Evolutionary conservation across 2,888 invertebrate genomes (phyloP).

Genomic region (Ormyrus pomaceus): DNA sequence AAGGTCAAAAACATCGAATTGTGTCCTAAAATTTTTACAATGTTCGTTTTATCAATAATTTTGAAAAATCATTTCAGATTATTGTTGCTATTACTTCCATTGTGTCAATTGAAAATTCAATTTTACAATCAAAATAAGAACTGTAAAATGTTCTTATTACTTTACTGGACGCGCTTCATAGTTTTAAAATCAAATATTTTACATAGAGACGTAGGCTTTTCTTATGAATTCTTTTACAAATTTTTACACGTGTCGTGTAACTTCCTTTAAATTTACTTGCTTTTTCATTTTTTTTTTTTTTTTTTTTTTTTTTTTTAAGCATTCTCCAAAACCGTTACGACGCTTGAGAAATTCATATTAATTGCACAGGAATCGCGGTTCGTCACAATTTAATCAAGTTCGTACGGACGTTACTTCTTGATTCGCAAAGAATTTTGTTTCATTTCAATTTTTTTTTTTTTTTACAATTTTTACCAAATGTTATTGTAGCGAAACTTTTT

Average conservation of each 20-base stretch:
- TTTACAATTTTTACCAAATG: slow-evolving; percentile 30
- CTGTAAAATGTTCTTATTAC: slow-evolving; percentile 29
- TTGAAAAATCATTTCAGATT: slow-evolving; percentile 37
- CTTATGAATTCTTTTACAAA: slow-evolving; percentile 25
- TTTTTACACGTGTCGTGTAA: slow-evolving; percentile 48
- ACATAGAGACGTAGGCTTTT: slow-evolving; percentile 56
- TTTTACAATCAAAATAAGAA: slow-evolving; percentile 44
- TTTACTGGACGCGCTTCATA: neutral
- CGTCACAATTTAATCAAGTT: slow-evolving; percentile 48
- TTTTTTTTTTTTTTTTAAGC: slow-evolving; percentile 4
- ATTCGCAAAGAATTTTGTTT: slow-evolving; percentile 41
- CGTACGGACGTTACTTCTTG: slow-evolving; percentile 21
- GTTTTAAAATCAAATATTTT: slow-evolving; percentile 43
- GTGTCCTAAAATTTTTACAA: slow-evolving; percentile 48
- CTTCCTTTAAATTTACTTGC: slow-evolving; percentile 23
- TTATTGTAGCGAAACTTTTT: slow-evolving; percentile 38
- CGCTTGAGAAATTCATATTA: slow-evolving; percentile 23
- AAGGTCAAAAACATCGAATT: slow-evolving; percentile 49
- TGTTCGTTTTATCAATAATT: slow-evolving; percentile 33
- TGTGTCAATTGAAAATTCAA: slow-evolving; percentile 52
- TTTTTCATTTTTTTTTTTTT: slow-evolving; percentile 23
- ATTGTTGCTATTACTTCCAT: slow-evolving; percentile 33
- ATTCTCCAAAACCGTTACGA: neutral
- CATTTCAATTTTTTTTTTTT: slow-evolving; percentile 14
- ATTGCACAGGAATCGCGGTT: slow-evolving; percentile 49